These are phyloP conservation scores for Wasmannia auropunctata DNA, from an alignment of 1,140 invertebrate species.

Conservation along the genomic window DNA sequence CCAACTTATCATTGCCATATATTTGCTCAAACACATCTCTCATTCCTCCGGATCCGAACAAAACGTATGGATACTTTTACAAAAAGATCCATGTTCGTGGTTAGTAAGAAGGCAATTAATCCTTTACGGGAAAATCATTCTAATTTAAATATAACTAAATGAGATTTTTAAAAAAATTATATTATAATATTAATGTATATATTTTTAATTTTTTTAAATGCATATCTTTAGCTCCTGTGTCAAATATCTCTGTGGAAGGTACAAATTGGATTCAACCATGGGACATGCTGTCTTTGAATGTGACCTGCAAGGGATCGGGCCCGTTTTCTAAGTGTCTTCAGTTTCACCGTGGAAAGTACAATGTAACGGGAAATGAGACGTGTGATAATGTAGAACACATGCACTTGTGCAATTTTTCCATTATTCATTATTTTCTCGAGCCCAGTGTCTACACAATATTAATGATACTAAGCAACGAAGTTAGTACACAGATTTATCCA, in stretches of 20 bases:
- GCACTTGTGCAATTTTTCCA: slow-evolving; percentile 87
- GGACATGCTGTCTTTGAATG: slow-evolving; percentile 89
- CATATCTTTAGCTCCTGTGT: slow-evolving; percentile 88
- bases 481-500: slow-evolving; percentile 88
- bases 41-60: slow-evolving; percentile 87
- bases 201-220: not conserved
- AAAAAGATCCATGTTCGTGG: slow-evolving; percentile 87
- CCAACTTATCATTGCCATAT: slow-evolving; percentile 81
- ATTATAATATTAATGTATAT: no score
- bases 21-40: slow-evolving; percentile 87
- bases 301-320: slow-evolving; percentile 90
- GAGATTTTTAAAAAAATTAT: no score
- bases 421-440: slow-evolving; percentile 89
- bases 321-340: slow-evolving; percentile 89
- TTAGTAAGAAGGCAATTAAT: slow-evolving; percentile 77
- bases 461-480: slow-evolving; percentile 90
- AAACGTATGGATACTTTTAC: slow-evolving; percentile 91
- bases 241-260: slow-evolving; percentile 88
- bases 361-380: slow-evolving; percentile 92
- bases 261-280: slow-evolving; percentile 93
- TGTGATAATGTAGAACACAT: slow-evolving; percentile 83
- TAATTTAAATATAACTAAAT: not conserved
- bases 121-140: not conserved
- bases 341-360: slow-evolving; percentile 89
- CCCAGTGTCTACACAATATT: slow-evolving; percentile 89